Conservation (phyloP, 2,797 vertebrate genomes). For the Oceanodroma leucorhoa region DNA sequence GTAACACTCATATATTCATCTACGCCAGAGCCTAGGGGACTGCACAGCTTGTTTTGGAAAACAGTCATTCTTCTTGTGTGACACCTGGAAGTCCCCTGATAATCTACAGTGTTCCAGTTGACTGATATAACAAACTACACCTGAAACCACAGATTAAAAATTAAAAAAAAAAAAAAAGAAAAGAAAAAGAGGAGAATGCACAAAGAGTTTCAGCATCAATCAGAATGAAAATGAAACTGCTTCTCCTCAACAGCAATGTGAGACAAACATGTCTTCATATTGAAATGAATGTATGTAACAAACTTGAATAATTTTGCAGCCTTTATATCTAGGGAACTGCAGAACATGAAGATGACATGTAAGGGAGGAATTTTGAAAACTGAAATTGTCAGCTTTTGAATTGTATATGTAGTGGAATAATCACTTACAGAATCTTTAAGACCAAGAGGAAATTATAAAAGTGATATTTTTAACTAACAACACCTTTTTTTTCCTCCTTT, state of each 20-base stretch:
- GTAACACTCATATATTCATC: conserved; percentile 30
- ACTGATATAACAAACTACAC: conserved; percentile 43
- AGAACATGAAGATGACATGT: background rate
- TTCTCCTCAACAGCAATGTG: background rate
- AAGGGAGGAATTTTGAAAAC: background rate
- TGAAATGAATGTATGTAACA: background rate
- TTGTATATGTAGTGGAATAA: background rate
- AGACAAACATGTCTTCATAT: background rate
- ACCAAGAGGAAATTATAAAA: background rate
- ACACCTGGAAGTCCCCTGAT: conserved; percentile 50
- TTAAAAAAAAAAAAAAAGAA: background rate
- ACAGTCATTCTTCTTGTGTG: conserved; percentile 54
- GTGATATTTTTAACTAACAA: background rate
- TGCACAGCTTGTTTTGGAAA: conserved; percentile 59
- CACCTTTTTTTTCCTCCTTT: background rate
- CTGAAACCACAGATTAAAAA: conserved; percentile 21
- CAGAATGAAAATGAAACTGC: background rate
- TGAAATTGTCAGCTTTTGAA: background rate
- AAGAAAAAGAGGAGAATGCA: background rate
- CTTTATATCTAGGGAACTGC: background rate
- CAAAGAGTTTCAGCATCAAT: background rate
- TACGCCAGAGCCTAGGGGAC: conserved; percentile 22
- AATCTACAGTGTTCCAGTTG: background rate
- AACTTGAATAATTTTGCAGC: background rate
- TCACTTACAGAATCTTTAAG: background rate